A percentile compares a stretch with the other conserved stretches of the same genome.
These are phyloP conservation scores for Gasteruption jaculator DNA, from an alignment of 2,888 invertebrate genomes.

Conservation along the genomic window DNA sequence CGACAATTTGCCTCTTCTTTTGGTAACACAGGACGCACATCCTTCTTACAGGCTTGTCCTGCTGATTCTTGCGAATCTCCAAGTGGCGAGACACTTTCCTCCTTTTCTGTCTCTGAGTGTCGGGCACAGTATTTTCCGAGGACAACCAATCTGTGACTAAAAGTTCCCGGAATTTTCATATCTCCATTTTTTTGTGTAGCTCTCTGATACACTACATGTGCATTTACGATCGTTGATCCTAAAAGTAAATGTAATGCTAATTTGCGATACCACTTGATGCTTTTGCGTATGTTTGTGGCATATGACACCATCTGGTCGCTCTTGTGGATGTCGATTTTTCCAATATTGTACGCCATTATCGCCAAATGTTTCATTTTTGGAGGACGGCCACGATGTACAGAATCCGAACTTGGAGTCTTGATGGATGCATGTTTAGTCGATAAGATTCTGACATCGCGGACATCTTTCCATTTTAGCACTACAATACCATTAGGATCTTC, in stretches of 20 bases:
- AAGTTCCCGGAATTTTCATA: slow-evolving; percentile 5
- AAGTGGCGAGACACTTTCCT: slow-evolving; percentile 17
- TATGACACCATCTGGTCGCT: slow-evolving; percentile 6
- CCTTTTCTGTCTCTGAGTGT: slow-evolving; percentile 10
- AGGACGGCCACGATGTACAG: slow-evolving; percentile 14
- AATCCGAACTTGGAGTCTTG: slow-evolving; percentile 20
- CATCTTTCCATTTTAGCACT: slow-evolving; percentile 35
- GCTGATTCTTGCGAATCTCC: slow-evolving; percentile 16
- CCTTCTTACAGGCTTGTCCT: slow-evolving; percentile 24
- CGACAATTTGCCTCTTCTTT: slow-evolving; percentile 20
- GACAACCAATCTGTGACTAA: slow-evolving; percentile 17
- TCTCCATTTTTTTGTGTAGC: slow-evolving; percentile 2
- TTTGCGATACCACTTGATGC: slow-evolving; percentile 6
- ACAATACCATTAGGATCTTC: slow-evolving; percentile 37
- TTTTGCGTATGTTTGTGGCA: slow-evolving; percentile 2
- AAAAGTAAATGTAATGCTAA: slow-evolving; percentile 4
- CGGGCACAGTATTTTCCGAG: slow-evolving; percentile 15
- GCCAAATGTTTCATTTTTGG: slow-evolving; percentile 28
- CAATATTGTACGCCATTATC: slow-evolving; percentile 20
- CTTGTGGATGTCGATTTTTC: slow-evolving; percentile 2
- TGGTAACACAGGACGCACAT: slow-evolving; percentile 23
- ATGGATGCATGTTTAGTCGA: slow-evolving; percentile 37
- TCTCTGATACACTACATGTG: slow-evolving; percentile 2
- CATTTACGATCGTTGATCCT: slow-evolving; percentile 5
- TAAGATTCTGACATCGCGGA: slow-evolving; percentile 34